Conservation (phyloP, 2,113 vertebrate species). For the Pachyramphus minor region DNA sequence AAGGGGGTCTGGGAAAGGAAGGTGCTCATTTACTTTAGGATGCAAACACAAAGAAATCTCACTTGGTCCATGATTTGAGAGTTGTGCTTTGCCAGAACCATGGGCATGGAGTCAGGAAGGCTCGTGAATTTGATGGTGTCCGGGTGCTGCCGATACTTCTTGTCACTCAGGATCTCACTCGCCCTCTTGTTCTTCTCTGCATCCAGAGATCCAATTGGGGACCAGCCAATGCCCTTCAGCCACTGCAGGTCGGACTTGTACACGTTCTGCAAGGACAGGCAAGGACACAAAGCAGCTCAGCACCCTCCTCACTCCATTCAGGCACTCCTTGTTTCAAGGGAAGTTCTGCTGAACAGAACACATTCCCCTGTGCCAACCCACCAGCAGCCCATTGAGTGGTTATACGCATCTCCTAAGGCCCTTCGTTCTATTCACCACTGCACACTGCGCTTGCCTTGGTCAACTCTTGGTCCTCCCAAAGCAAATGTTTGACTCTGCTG, state of each 20-base stretch:
- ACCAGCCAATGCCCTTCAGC: slow-evolving; percentile 82
- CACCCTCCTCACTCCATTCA: background rate
- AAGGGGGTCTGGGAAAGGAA: too few relatives aligned
- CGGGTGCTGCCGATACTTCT: slow-evolving; percentile 79
- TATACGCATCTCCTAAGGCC: too few relatives aligned
- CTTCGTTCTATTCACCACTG: too few relatives aligned
- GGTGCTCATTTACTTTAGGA: accelerated
- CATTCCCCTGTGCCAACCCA: accelerated
- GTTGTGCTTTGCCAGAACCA: slow-evolving; percentile 83
- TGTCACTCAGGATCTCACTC: slow-evolving; percentile 77
- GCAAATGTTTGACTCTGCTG: too few relatives aligned
- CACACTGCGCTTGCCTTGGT: too few relatives aligned
- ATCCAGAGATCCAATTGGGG: slow-evolving; percentile 77
- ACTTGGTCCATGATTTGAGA: slow-evolving; percentile 80
- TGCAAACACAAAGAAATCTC: background rate
- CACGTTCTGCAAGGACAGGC: slow-evolving; percentile 59
- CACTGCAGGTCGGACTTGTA: slow-evolving; percentile 82
- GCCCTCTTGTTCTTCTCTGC: slow-evolving; percentile 82
- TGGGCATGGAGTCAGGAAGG: slow-evolving; percentile 74
- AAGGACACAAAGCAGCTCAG: background rate
- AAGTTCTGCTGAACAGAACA: accelerated
- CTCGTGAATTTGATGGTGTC: slow-evolving; percentile 77
- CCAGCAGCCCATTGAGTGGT: too few relatives aligned
- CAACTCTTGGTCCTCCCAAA: too few relatives aligned
- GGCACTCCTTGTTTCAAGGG: accelerated